phyloP scores from a whole-genome alignment of 2,888 invertebrate species.

The Alloplasta piceator region DNA sequence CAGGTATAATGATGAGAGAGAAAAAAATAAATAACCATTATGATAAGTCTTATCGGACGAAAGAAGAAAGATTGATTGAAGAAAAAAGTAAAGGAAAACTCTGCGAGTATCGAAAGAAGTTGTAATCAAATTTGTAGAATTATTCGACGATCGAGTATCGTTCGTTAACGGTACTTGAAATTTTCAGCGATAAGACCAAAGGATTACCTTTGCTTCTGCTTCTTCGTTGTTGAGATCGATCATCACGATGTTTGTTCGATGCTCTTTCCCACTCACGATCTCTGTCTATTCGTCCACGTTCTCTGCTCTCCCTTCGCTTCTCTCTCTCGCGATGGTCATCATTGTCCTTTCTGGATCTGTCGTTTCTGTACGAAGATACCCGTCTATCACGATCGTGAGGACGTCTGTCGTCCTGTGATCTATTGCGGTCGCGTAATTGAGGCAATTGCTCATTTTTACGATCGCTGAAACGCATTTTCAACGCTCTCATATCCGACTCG shows the following conservation, averaged over 20 bases:
- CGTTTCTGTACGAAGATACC: constrained; percentile 71
- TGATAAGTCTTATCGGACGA: not conserved
- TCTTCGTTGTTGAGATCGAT: constrained; percentile 63
- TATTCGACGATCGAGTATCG: too few species aligned
- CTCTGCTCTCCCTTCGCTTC: constrained; percentile 64
- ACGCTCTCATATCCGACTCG: constrained; percentile 62
- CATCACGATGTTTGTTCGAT: constrained; percentile 67
- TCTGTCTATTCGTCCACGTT: constrained; percentile 70
- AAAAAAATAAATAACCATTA: constrained; percentile 24
- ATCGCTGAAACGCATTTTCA: constrained; percentile 46
- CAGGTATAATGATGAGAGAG: not conserved
- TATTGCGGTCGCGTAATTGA: constrained; percentile 47
- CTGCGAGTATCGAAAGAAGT: not conserved
- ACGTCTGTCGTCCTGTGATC: constrained; percentile 66
- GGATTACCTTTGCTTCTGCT: constrained; percentile 71
- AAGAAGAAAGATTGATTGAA: too few species aligned
- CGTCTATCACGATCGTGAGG: constrained; percentile 68
- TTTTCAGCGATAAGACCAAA: constrained; percentile 21
- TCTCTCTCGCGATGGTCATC: constrained; percentile 71
- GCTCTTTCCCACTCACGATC: constrained; percentile 69
- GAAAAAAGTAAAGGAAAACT: constrained; percentile 20
- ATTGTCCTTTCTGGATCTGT: constrained; percentile 67
- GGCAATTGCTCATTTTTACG: not conserved
- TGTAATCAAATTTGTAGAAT: constrained; percentile 1
- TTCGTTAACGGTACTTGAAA: constrained; percentile 2